A percentile compares a stretch with the other conserved stretches of the same genome.
phyloP scores from a whole-genome alignment of 2,888 invertebrate genomes.

The Pandemis cinnamomeana region DNA sequence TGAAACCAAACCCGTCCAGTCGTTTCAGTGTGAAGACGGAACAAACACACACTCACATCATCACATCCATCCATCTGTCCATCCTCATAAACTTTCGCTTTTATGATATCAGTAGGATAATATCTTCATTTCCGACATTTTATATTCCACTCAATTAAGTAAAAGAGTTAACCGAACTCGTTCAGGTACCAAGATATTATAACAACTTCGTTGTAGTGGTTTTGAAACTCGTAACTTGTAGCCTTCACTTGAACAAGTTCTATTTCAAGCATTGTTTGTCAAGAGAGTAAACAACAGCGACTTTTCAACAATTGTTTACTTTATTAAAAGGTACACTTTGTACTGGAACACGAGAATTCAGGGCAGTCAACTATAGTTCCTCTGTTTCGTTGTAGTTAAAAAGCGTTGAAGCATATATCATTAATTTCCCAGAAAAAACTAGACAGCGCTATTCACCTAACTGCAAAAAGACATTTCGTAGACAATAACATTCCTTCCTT shows the following conservation, averaged over 20 bases:
- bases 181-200: not conserved
- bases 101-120: not conserved
- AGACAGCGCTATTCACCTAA: not conserved
- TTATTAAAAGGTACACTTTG: slow-evolving; percentile 3
- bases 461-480: not conserved
- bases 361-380: not conserved
- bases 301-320: not conserved
- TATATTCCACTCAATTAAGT: not conserved
- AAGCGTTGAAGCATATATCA: not conserved
- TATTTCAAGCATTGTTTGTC: slow-evolving; percentile 16
- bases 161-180: not conserved
- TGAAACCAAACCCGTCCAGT: too few species aligned
- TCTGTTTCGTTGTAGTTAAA: not conserved
- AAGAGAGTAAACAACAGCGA: slow-evolving; percentile 2
- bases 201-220: slow-evolving; percentile 7
- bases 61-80: too few species aligned
- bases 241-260: slow-evolving; percentile 5
- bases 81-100: too few species aligned
- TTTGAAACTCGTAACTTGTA: slow-evolving; percentile 1
- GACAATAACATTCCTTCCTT: too few species aligned
- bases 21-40: too few species aligned
- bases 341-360: not conserved
- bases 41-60: too few species aligned
- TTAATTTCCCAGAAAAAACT: not conserved
- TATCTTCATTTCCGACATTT: not conserved